A percentile compares a stretch with the other conserved stretches of the same genome.
Conservation (phyloP, 1,140 invertebrate species). For the Anthonomus grandis region DNA sequence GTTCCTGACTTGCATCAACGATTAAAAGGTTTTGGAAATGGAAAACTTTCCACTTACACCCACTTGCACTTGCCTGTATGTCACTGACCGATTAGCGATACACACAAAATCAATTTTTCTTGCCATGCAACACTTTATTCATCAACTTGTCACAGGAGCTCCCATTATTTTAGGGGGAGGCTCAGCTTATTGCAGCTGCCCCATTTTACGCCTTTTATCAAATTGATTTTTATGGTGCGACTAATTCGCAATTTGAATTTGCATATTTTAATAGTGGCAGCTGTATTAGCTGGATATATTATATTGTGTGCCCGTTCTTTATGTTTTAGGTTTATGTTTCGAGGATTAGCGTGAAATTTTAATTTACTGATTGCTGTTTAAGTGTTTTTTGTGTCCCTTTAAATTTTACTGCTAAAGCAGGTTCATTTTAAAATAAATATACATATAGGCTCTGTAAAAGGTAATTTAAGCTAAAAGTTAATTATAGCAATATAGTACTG, state of each 20-base stretch:
- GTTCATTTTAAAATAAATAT: too few relatives aligned
- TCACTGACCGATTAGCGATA: too few relatives aligned
- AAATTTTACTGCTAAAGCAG: too few relatives aligned
- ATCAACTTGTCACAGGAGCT: conserved; percentile 28
- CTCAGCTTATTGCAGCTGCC: conserved; percentile 25
- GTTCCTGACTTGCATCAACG: too few relatives aligned
- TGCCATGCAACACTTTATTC: conserved; percentile 33
- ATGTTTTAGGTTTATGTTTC: conserved; percentile 3
- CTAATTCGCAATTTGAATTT: conserved; percentile 36
- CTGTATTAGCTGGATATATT: conserved; percentile 18
- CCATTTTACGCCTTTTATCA: conserved; percentile 32
- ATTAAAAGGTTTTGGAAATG: too few relatives aligned
- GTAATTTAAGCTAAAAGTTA: too few relatives aligned
- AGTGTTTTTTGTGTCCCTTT: too few relatives aligned
- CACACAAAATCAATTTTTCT: too few relatives aligned
- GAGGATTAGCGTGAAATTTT: conserved; percentile 15
- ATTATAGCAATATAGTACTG: too few relatives aligned
- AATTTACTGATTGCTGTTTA: conserved; percentile 14
- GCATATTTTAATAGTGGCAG: conserved; percentile 30
- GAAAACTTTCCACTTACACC: too few relatives aligned
- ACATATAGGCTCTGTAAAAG: too few relatives aligned
- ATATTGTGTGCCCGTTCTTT: conserved; percentile 2
- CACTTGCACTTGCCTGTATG: too few relatives aligned
- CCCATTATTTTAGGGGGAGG: conserved; percentile 31
- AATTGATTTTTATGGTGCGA: conserved; percentile 36